Percentiles rank a stretch among this genome's conserved stretches.
phyloP scores from a whole-genome alignment of 2,888 invertebrate genomes.

The Nemoura dubitans region DNA sequence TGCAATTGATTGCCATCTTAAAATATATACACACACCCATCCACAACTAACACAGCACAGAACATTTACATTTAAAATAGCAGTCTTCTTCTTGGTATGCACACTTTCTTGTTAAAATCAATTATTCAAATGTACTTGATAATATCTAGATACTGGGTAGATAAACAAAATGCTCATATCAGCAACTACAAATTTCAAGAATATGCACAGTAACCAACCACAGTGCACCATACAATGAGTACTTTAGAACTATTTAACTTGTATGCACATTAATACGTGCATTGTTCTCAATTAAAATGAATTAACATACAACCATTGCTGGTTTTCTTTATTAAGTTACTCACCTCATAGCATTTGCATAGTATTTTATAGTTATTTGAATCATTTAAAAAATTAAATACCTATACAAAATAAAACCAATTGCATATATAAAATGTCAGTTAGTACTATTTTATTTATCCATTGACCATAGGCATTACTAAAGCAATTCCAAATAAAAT shows the following conservation, averaged over 20 bases:
- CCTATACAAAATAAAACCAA: no score
- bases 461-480: no score
- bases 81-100: not conserved
- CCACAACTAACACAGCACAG: not conserved
- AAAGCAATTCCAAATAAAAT: no score
- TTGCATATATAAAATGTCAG: no score
- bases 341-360: not conserved
- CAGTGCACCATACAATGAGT: not conserved
- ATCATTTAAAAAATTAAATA: no score
- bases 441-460: no score
- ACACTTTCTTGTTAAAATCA: not conserved
- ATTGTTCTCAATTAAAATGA: not conserved
- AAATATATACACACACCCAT: not conserved
- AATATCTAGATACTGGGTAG: not conserved
- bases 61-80: not conserved
- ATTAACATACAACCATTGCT: not conserved
- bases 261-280: not conserved
- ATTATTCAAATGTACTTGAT: not conserved
- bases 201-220: not conserved
- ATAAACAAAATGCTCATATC: not conserved
- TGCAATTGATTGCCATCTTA: not conserved
- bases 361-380: no score
- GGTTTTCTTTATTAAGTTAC: not conserved
- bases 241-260: not conserved
- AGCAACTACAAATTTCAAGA: not conserved